Evolutionary conservation across 2,113 vertebrate species (phyloP).

Genomic region (Uropsilus gracilis): DNA sequence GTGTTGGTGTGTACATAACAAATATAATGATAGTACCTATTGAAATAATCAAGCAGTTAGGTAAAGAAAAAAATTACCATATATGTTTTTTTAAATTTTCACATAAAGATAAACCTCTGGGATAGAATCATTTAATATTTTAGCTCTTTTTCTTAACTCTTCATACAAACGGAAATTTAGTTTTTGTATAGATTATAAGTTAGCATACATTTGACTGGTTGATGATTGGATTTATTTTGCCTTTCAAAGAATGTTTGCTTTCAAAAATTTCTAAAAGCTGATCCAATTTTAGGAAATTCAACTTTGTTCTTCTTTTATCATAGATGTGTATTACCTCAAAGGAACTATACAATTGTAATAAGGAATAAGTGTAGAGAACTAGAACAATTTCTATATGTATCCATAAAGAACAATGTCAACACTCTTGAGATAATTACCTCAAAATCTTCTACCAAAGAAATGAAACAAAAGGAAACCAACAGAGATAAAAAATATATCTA

Average conservation of each 20-base stretch:
- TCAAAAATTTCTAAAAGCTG: slow-evolving; percentile 9
- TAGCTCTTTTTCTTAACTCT: not conserved
- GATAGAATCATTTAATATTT: slow-evolving; percentile 12
- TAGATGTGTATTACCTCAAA: slow-evolving; percentile 6
- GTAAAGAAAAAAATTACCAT: not conserved
- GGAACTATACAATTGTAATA: not conserved
- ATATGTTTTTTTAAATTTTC: slow-evolving; percentile 6
- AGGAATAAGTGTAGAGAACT: not conserved
- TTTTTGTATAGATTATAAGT: not conserved
- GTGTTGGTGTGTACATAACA: not conserved
- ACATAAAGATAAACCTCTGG: not conserved
- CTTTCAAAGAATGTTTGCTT: slow-evolving; percentile 52
- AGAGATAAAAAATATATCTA: not conserved
- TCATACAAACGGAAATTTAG: slow-evolving; percentile 38
- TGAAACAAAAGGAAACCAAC: not conserved
- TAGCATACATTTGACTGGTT: not conserved
- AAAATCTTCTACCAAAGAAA: not conserved
- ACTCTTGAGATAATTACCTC: not conserved
- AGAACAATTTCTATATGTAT: not conserved
- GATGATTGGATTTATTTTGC: slow-evolving; percentile 29
- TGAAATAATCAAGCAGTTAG: too few species aligned
- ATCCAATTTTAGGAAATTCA: slow-evolving; percentile 16
- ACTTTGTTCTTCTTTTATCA: not conserved
- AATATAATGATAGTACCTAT: not conserved
- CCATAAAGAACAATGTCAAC: slow-evolving; percentile 28